A percentile compares a stretch with the other conserved stretches of the same genome.
Conservation (phyloP, 1,140 invertebrate species). For the Drosophila pruinosa region DNA sequence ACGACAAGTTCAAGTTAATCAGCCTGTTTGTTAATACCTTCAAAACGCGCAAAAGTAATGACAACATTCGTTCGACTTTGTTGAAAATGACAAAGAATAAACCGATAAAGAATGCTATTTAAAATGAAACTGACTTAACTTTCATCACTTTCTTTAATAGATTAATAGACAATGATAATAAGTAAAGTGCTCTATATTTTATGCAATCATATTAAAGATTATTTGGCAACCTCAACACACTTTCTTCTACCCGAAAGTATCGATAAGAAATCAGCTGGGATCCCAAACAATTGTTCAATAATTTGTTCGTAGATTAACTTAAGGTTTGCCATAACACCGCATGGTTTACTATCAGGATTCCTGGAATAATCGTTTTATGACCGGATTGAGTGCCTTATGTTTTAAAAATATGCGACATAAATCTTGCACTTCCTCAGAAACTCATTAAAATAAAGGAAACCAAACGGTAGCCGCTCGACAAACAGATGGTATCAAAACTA, state of each 20-base stretch:
- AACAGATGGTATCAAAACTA: constrained; percentile 50
- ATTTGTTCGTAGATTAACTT: constrained; percentile 8
- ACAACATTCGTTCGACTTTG: neutral
- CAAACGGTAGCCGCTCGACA: constrained; percentile 17
- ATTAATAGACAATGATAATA: neutral
- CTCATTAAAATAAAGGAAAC: constrained; percentile 47
- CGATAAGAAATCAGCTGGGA: neutral
- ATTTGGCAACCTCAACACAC: too few species aligned
- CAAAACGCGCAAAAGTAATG: neutral
- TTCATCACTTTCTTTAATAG: too few species aligned
- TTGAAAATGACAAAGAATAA: too few species aligned
- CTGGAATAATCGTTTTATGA: constrained; percentile 3
- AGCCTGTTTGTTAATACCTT: neutral
- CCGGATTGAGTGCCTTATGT: neutral
- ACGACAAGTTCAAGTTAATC: neutral
- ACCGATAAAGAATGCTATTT: too few species aligned
- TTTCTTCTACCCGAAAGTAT: neutral
- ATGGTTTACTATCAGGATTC: neutral
- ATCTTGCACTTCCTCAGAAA: constrained; percentile 2
- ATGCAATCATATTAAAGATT: too few species aligned
- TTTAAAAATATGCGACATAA: neutral
- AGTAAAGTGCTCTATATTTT: too few species aligned
- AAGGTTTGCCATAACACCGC: neutral
- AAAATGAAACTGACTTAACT: too few species aligned
- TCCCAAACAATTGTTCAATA: constrained; percentile 5